These are phyloP conservation scores for Thelaira solivaga DNA, from an alignment of 2,888 invertebrate genomes.

Conservation along the genomic window DNA sequence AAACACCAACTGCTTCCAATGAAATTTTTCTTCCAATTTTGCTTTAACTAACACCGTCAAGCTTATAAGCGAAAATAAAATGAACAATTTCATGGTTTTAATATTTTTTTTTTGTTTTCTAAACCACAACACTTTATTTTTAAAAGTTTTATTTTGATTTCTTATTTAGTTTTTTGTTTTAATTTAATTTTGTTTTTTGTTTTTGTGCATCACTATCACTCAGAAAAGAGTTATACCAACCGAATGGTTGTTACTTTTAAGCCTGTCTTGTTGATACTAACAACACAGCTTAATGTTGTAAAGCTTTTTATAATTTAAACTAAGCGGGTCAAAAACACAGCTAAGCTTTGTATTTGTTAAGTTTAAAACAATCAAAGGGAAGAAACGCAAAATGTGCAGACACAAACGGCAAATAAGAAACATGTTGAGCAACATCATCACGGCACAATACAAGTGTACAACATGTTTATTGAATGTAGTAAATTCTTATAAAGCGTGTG, in stretches of 20 bases:
- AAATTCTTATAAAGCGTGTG: too few relatives aligned
- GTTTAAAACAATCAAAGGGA: not conserved
- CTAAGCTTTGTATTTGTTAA: conserved; percentile 17
- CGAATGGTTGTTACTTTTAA: not conserved
- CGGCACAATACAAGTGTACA: too few relatives aligned
- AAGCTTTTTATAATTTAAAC: conserved; percentile 55
- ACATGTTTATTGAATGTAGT: too few relatives aligned
- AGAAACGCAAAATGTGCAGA: not conserved
- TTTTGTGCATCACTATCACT: not conserved
- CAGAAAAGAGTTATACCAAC: not conserved
- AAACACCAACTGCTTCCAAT: conserved; percentile 84
- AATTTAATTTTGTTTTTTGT: not conserved
- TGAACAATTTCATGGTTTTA: conserved; percentile 48
- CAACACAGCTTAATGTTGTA: not conserved
- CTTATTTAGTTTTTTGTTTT: not conserved
- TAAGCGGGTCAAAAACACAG: not conserved
- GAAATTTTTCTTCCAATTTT: conserved; percentile 81
- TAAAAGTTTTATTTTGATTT: conserved; percentile 16
- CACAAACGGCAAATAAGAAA: not conserved
- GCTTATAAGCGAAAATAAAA: conserved; percentile 1
- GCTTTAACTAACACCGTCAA: conserved; percentile 68
- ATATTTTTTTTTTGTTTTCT: not conserved
- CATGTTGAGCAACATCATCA: too few relatives aligned
- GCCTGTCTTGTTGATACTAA: conserved; percentile 40
- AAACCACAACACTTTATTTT: not conserved